These are phyloP conservation scores for Gyps fulvus DNA, from an alignment of 2,113 vertebrate genomes.

Conservation along the genomic window DNA sequence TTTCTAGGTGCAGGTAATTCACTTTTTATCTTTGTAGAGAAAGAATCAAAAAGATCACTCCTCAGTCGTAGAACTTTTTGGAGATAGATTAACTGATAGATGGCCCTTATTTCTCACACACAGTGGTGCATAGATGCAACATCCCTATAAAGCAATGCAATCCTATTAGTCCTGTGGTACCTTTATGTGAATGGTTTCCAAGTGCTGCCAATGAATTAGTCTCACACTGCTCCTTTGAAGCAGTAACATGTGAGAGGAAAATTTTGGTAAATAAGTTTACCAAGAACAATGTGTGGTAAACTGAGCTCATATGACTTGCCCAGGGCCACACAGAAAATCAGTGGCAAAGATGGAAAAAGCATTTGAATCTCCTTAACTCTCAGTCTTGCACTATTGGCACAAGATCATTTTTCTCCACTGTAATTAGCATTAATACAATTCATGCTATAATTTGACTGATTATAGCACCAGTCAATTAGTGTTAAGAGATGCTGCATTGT, in stretches of 20 bases:
- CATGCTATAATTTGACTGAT: background rate
- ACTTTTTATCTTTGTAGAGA: background rate
- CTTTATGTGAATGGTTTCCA: background rate
- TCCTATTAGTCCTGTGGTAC: background rate
- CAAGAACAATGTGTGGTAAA: background rate
- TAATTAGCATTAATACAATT: constrained; percentile 20
- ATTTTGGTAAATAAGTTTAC: background rate
- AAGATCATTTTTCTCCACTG: background rate
- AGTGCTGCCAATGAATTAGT: background rate
- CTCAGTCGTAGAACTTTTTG: background rate
- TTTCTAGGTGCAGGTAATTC: background rate
- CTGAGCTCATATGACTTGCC: background rate
- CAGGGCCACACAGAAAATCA: background rate
- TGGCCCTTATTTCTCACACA: background rate
- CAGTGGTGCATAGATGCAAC: background rate
- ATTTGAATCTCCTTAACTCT: background rate
- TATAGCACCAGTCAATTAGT: constrained; percentile 6
- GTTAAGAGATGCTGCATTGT: background rate
- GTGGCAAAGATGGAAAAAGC: background rate
- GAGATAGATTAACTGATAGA: background rate
- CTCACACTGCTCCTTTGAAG: background rate
- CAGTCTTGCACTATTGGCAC: background rate
- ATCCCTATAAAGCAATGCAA: background rate
- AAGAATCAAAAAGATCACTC: background rate
- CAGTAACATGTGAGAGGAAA: background rate